These are phyloP conservation scores for Zaprionus ghesquierei DNA, from an alignment of 1,140 invertebrate genomes.

Conservation along the genomic window DNA sequence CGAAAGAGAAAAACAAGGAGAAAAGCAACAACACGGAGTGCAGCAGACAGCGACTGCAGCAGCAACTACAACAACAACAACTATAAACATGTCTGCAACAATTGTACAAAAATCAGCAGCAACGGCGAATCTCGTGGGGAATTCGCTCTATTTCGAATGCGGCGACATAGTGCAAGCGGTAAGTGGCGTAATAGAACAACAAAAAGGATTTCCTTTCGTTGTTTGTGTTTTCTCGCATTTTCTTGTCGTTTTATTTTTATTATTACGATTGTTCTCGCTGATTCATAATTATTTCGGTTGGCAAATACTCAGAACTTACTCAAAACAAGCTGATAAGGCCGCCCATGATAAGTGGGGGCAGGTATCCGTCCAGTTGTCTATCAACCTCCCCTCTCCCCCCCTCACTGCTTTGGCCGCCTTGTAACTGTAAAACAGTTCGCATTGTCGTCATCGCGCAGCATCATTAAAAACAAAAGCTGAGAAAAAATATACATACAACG, in stretches of 20 bases:
- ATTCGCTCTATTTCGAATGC: conserved; percentile 60
- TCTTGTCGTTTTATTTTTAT: conserved; percentile 19
- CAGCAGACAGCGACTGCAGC: neutral
- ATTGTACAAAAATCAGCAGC: conserved; percentile 59
- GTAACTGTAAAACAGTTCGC: conserved; percentile 34
- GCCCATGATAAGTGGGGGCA: neutral
- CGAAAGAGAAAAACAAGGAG: neutral
- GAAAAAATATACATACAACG: neutral
- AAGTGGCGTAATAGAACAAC: conserved; percentile 38
- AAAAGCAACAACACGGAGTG: neutral
- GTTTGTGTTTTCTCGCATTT: neutral
- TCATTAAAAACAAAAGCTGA: conserved; percentile 49
- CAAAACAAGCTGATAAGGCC: conserved; percentile 25
- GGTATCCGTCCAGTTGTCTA: neutral
- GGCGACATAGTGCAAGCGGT: conserved; percentile 59
- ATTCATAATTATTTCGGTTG: conserved; percentile 75
- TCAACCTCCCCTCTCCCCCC: neutral
- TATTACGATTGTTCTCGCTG: conserved; percentile 36
- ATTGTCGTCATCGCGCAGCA: conserved; percentile 56
- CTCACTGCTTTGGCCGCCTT: neutral
- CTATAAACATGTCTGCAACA: conserved; percentile 58
- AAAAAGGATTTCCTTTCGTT: neutral
- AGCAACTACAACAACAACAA: neutral
- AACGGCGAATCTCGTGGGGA: conserved; percentile 39
- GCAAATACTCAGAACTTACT: conserved; percentile 46